Percentiles rank a stretch among this genome's conserved stretches.
phyloP scores from a whole-genome alignment of 1,140 invertebrate genomes.

The Drosophila bipectinata region DNA sequence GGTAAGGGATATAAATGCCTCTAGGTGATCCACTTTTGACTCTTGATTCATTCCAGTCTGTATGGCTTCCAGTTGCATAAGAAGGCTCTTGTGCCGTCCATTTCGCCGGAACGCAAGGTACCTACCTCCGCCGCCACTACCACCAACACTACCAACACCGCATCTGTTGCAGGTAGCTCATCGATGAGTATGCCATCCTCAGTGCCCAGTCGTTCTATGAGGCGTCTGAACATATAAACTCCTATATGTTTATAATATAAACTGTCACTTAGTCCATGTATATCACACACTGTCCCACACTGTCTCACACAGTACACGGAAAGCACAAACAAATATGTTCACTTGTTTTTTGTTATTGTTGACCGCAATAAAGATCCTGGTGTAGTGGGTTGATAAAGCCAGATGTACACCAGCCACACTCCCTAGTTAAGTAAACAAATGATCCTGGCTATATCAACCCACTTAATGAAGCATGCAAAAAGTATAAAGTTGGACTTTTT shows the following conservation, averaged over 20 bases:
- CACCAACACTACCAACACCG: background rate
- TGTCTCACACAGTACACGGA: background rate
- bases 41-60: conserved; percentile 3
- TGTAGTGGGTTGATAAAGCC: conserved; percentile 37
- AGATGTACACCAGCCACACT: background rate
- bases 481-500: no score
- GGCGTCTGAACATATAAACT: background rate
- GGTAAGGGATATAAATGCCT: conserved; percentile 11
- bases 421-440: no score
- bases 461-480: background rate
- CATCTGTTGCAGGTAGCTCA: background rate
- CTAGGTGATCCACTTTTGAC: background rate
- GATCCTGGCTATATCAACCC: conserved; percentile 31
- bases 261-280: background rate
- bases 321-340: conserved; percentile 14
- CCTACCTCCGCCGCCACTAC: background rate
- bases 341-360: conserved; percentile 4
- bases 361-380: conserved; percentile 9
- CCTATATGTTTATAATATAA: no score
- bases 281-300: background rate
- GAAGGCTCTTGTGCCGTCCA: background rate
- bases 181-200: background rate
- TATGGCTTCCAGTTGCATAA: conserved; percentile 36
- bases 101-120: background rate
- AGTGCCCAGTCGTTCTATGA: background rate